phyloP scores from a whole-genome alignment of 1,140 invertebrate genomes.

The Caenorhabditis latens region DNA sequence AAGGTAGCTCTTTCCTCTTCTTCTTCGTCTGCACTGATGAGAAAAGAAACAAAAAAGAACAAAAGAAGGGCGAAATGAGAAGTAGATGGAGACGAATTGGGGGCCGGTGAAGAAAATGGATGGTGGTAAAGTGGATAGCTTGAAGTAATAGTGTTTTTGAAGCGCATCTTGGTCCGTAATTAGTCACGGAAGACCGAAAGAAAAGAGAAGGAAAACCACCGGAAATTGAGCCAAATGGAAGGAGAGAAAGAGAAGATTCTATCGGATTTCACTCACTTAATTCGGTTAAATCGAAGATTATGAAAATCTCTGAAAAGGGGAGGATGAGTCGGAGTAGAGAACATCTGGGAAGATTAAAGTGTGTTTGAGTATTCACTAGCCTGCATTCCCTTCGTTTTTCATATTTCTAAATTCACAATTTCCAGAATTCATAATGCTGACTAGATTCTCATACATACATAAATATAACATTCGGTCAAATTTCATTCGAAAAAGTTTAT shows the following conservation, averaged over 20 bases:
- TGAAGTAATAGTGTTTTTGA: slow-evolving; percentile 35
- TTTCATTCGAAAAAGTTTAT: too few species aligned
- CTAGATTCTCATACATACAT: too few species aligned
- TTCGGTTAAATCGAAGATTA: background rate
- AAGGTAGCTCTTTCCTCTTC: background rate
- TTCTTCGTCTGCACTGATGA: background rate
- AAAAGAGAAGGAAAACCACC: background rate
- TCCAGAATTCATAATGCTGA: too few species aligned
- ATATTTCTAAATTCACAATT: too few species aligned
- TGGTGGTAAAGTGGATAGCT: slow-evolving; percentile 38
- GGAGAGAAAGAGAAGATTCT: slow-evolving; percentile 9
- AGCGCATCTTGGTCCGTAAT: slow-evolving; percentile 47
- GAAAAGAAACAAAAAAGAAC: slow-evolving; percentile 13
- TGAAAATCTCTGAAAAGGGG: background rate
- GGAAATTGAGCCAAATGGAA: slow-evolving; percentile 28
- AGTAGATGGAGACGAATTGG: slow-evolving; percentile 6
- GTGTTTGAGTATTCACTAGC: too few species aligned
- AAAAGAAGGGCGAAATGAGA: background rate
- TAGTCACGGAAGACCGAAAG: slow-evolving; percentile 43
- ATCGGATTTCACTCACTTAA: background rate
- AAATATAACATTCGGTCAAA: too few species aligned
- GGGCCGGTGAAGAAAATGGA: background rate
- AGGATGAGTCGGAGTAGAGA: background rate
- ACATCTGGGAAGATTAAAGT: too few species aligned
- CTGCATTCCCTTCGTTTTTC: too few species aligned